These are phyloP conservation scores for Lithobates pipiens DNA, from an alignment of 2,797 vertebrate species.

Conservation along the genomic window DNA sequence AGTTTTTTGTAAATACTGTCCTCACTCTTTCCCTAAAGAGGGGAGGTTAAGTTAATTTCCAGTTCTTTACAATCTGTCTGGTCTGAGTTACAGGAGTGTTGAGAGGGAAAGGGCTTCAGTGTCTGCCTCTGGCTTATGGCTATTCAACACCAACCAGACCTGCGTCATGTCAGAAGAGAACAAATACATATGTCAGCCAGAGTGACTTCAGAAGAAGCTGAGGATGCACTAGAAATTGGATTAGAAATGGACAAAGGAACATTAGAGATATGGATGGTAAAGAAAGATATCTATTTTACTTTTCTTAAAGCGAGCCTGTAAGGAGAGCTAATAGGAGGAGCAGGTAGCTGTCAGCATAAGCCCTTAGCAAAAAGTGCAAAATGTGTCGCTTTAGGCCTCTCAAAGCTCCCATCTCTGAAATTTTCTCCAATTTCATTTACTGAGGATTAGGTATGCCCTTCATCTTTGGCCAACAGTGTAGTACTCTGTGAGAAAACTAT, in stretches of 20 bases:
- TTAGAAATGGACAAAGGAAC: slow-evolving; percentile 68
- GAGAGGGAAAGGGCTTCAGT: slow-evolving; percentile 83
- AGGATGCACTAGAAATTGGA: slow-evolving; percentile 79
- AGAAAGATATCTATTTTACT: background rate
- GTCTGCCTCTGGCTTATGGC: slow-evolving; percentile 76
- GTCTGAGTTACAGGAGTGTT: slow-evolving; percentile 78
- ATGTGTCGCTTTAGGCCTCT: background rate
- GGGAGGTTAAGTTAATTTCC: slow-evolving; percentile 73
- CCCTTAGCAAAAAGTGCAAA: background rate
- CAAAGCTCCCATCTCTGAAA: too few relatives aligned
- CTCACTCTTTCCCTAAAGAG: slow-evolving; percentile 10
- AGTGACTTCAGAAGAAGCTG: slow-evolving; percentile 72
- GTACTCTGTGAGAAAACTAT: too few relatives aligned
- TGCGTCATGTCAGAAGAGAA: slow-evolving; percentile 83
- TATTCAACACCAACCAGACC: slow-evolving; percentile 82
- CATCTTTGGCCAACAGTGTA: too few relatives aligned
- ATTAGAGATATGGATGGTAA: background rate
- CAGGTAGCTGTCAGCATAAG: background rate
- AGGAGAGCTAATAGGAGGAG: background rate
- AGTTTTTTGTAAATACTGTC: background rate
- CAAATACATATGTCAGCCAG: slow-evolving; percentile 81
- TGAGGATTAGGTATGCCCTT: too few relatives aligned
- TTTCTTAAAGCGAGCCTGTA: background rate
- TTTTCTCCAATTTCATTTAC: too few relatives aligned
- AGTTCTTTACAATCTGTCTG: slow-evolving; percentile 81